Evolutionary conservation across 2,888 invertebrate species (phyloP).

Genomic region (Acrobasis suavella): DNA sequence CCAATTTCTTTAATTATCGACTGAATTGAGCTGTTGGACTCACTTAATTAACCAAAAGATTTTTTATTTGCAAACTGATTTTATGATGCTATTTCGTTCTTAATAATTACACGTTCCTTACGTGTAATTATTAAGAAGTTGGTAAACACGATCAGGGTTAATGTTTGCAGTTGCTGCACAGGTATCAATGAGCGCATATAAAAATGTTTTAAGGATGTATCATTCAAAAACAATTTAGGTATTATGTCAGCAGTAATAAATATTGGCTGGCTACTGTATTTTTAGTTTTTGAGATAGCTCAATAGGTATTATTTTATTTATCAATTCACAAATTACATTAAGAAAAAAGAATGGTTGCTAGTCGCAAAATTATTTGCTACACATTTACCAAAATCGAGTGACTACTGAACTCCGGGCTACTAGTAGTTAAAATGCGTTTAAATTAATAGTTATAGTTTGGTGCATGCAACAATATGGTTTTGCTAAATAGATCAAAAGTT

Average conservation of each 20-base stretch:
- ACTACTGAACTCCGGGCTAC: too few relatives aligned
- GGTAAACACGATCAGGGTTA: slow-evolving; percentile 59
- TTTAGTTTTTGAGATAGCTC: too few relatives aligned
- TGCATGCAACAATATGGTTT: too few relatives aligned
- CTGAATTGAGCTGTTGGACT: slow-evolving; percentile 61
- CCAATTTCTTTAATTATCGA: slow-evolving; percentile 71
- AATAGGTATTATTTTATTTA: too few relatives aligned
- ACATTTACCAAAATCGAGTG: too few relatives aligned
- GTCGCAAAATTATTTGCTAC: too few relatives aligned
- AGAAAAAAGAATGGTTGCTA: too few relatives aligned
- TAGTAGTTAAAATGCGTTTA: too few relatives aligned
- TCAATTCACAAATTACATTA: too few relatives aligned
- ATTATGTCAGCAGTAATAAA: background rate
- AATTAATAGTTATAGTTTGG: too few relatives aligned
- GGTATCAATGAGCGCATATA: slow-evolving; percentile 47
- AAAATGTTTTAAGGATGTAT: slow-evolving; percentile 44
- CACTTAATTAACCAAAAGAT: slow-evolving; percentile 65
- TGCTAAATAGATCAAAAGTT: too few relatives aligned
- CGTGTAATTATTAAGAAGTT: slow-evolving; percentile 48
- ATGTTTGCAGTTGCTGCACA: slow-evolving; percentile 53
- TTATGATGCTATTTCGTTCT: slow-evolving; percentile 56
- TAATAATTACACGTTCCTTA: too few relatives aligned
- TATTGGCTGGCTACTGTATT: background rate
- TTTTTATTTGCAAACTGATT: slow-evolving; percentile 62
- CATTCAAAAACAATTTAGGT: slow-evolving; percentile 43